phyloP scores from a whole-genome alignment of 2,888 invertebrate genomes.

The Volucella zonaria region DNA sequence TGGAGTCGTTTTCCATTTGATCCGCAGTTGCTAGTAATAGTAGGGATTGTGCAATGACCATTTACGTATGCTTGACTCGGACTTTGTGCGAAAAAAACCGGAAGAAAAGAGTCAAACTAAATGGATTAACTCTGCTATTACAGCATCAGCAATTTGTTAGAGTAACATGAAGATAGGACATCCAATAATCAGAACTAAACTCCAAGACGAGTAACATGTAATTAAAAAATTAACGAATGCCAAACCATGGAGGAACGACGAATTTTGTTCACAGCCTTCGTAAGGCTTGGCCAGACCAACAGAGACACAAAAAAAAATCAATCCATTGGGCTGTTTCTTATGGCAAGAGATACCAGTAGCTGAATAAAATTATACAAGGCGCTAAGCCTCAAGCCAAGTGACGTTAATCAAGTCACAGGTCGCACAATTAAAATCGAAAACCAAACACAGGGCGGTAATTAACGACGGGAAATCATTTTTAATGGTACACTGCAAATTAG shows the following conservation, averaged over 20 bases:
- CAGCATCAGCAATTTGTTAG: slow-evolving; percentile 4
- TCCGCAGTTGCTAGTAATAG: slow-evolving; percentile 8
- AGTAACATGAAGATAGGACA: slow-evolving; percentile 11
- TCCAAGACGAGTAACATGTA: slow-evolving; percentile 6
- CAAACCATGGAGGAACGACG: background rate
- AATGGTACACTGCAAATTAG: slow-evolving; percentile 54
- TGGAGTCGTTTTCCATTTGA: background rate
- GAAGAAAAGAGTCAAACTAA: slow-evolving; percentile 1
- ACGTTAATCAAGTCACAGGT: slow-evolving; percentile 75
- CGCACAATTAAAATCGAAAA: slow-evolving; percentile 72
- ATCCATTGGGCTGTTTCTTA: background rate
- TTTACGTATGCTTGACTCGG: background rate
- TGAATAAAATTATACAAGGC: slow-evolving; percentile 58
- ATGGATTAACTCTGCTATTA: slow-evolving; percentile 4
- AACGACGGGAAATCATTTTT: slow-evolving; percentile 74
- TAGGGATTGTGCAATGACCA: slow-evolving; percentile 11
- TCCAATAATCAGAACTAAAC: slow-evolving; percentile 10
- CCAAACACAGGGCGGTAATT: slow-evolving; percentile 75
- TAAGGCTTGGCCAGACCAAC: background rate
- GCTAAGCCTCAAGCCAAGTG: slow-evolving; percentile 70
- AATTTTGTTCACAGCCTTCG: background rate
- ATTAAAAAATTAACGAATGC: slow-evolving; percentile 40
- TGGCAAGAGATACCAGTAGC: slow-evolving; percentile 45
- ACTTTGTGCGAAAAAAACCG: background rate
- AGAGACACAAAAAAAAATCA: background rate